phyloP scores from a whole-genome alignment of 1,140 invertebrate species.

The Notospermus geniculatus region DNA sequence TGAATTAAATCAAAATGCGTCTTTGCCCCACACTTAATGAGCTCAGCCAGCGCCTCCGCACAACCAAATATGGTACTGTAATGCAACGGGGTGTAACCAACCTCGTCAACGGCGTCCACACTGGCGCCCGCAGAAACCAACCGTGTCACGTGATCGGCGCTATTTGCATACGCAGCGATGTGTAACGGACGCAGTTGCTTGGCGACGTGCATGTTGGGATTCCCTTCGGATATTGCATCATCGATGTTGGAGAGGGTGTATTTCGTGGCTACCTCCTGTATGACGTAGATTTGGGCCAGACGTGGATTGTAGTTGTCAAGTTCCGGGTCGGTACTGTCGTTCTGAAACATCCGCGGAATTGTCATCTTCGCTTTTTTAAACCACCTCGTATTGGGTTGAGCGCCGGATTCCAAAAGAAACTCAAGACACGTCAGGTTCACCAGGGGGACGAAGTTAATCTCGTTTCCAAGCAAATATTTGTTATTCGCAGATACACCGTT shows the following conservation, averaged over 20 bases:
- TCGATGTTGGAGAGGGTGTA: no score
- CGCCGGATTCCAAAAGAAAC: constrained; percentile 77
- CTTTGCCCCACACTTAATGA: constrained; percentile 76
- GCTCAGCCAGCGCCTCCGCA: constrained; percentile 60
- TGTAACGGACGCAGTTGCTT: constrained; percentile 80
- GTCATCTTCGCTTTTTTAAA: no score
- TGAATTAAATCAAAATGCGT: constrained; percentile 70
- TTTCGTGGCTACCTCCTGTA: no score
- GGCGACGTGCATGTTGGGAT: constrained; percentile 57
- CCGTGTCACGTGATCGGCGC: constrained; percentile 70
- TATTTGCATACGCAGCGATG: constrained; percentile 84
- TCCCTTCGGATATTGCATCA: constrained; percentile 20
- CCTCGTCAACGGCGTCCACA: constrained; percentile 83
- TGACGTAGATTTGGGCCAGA: no score
- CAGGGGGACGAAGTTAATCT: constrained; percentile 79
- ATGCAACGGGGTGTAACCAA: constrained; percentile 86
- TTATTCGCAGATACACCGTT: constrained; percentile 66
- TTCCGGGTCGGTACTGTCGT: no score
- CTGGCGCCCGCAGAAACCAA: constrained; percentile 65
- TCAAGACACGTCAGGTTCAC: constrained; percentile 76
- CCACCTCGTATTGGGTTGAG: constrained; percentile 84
- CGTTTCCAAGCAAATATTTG: constrained; percentile 77
- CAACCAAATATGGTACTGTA: constrained; percentile 81
- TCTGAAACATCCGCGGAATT: no score
- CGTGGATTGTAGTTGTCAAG: no score